Percentiles rank a stretch among this genome's conserved stretches.
phyloP scores from a whole-genome alignment of 2,797 vertebrate species.

The Sitta carolinensis region DNA sequence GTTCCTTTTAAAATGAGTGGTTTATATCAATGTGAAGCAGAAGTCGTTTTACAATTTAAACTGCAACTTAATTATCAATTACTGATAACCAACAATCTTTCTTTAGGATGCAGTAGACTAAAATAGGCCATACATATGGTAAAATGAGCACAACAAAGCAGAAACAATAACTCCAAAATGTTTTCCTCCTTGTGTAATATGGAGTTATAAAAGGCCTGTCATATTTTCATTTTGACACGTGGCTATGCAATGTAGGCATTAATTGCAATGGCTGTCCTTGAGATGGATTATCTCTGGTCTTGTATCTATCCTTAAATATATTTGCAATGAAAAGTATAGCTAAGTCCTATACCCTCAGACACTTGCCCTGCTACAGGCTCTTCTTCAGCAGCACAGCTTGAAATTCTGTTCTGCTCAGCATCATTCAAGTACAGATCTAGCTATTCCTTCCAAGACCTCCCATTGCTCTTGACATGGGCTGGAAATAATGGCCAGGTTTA shows the following conservation, averaged over 20 bases:
- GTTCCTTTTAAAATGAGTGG: not conserved
- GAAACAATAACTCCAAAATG: not conserved
- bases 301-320: not conserved
- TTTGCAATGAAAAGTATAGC: not conserved
- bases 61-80: not conserved
- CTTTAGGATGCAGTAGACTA: not conserved
- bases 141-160: not conserved
- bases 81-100: not conserved
- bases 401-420: slow-evolving; percentile 1
- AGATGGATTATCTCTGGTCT: not conserved
- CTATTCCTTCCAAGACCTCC: not conserved
- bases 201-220: not conserved
- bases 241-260: not conserved
- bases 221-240: not conserved
- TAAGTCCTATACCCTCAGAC: not conserved
- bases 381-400: not conserved
- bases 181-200: not conserved
- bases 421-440: not conserved
- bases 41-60: not conserved
- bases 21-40: not conserved
- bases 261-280: not conserved
- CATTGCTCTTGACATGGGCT: not conserved
- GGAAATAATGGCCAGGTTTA: slow-evolving; percentile 50
- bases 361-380: not conserved
- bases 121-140: not conserved